These are phyloP conservation scores for Quadroppia sp. DNA, from an alignment of 2,888 invertebrate species.

Conservation along the genomic window DNA sequence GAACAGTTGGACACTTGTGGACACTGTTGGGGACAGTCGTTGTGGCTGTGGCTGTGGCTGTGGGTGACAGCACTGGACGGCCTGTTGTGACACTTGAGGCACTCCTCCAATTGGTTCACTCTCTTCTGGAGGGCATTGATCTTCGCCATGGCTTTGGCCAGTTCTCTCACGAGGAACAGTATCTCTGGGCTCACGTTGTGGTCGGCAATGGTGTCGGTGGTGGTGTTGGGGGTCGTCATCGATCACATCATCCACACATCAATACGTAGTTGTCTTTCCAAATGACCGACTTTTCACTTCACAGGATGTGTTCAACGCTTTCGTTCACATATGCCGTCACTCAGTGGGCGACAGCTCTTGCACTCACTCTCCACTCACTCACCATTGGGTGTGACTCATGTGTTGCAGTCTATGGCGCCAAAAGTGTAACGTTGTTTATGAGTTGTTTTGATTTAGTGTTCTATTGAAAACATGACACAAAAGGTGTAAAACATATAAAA, in stretches of 20 bases:
- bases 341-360: neutral
- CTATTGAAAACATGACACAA: too few species aligned
- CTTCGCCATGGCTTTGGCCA: constrained; percentile 38
- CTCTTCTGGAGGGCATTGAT: constrained; percentile 36
- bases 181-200: constrained; percentile 39
- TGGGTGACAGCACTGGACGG: too few species aligned
- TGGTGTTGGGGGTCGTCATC: neutral
- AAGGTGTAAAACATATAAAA: too few species aligned
- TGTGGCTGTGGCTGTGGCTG: neutral
- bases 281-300: constrained; percentile 22
- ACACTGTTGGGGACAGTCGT: neutral
- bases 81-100: neutral
- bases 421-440: too few species aligned
- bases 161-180: constrained; percentile 40
- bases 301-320: neutral
- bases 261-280: constrained; percentile 21
- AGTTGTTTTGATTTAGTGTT: too few species aligned
- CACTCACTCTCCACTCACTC: neutral
- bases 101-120: constrained; percentile 27
- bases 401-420: too few species aligned
- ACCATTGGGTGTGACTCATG: too few species aligned
- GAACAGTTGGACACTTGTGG: neutral
- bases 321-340: neutral
- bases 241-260: neutral
- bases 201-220: neutral